Evolutionary conservation across 2,113 vertebrate genomes (phyloP).

Genomic region (Ophiodon elongatus): DNA sequence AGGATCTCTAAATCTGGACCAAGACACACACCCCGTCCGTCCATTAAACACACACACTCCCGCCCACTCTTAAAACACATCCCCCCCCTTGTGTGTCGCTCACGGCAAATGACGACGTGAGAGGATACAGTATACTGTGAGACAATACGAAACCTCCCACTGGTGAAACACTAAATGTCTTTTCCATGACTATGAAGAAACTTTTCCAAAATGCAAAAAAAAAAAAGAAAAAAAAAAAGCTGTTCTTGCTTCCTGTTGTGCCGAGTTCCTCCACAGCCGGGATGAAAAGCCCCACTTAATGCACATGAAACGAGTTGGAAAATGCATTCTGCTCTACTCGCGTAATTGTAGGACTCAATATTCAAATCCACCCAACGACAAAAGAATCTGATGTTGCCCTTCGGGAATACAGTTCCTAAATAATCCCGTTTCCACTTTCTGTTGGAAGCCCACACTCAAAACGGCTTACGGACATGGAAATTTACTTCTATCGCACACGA

Average conservation of each 20-base stretch:
- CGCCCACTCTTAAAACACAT: not conserved
- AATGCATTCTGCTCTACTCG: conserved; percentile 26
- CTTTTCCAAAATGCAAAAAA: conserved; percentile 12
- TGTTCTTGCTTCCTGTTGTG: conserved; percentile 25
- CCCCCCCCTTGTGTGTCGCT: not conserved
- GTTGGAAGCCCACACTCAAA: not conserved
- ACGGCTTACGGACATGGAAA: not conserved
- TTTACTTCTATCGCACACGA: conserved; percentile 10
- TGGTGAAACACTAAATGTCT: not conserved
- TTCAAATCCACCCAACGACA: not conserved
- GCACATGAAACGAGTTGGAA: conserved; percentile 22
- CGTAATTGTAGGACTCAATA: conserved; percentile 28
- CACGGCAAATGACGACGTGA: not conserved
- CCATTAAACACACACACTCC: conserved; percentile 38
- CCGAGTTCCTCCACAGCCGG: conserved; percentile 29
- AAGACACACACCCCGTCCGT: conserved; percentile 60
- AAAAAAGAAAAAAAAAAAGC: not conserved
- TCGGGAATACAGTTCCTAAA: not conserved
- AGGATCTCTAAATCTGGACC: conserved; percentile 76
- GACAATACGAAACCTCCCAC: conserved; percentile 27
- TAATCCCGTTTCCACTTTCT: not conserved
- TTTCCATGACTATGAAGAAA: conserved; percentile 19
- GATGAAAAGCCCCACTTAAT: conserved; percentile 33
- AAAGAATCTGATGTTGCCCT: not conserved
- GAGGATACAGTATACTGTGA: not conserved